These are phyloP conservation scores for Upupa epops DNA, from an alignment of 2,113 vertebrate genomes.

Conservation along the genomic window DNA sequence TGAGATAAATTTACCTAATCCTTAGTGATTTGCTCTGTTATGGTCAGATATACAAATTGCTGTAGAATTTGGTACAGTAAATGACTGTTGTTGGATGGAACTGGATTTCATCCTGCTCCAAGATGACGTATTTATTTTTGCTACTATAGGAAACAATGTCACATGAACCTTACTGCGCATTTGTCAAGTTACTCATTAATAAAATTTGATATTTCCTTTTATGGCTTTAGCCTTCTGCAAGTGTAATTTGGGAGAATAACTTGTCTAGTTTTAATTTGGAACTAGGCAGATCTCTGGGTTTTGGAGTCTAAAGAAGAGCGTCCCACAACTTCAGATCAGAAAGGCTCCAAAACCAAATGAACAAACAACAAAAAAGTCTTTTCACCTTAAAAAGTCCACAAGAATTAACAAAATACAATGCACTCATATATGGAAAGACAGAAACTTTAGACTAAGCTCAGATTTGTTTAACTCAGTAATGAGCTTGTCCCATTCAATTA, in stretches of 20 bases:
- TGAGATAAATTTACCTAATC: background rate
- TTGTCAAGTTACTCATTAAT: background rate
- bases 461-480: background rate
- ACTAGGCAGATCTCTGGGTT: background rate
- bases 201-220: background rate
- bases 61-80: background rate
- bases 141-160: background rate
- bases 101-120: background rate
- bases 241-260: background rate
- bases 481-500: background rate
- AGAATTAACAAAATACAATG: background rate
- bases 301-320: background rate
- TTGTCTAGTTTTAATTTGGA: background rate
- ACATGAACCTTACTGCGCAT: background rate
- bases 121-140: background rate
- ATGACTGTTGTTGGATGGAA: conserved; percentile 7
- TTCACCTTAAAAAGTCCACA: background rate
- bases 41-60: background rate
- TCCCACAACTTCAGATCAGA: background rate
- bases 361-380: background rate
- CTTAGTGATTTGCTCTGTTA: background rate
- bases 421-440: background rate
- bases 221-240: background rate
- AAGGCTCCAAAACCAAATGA: background rate
- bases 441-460: background rate